phyloP scores from a whole-genome alignment of 2,888 invertebrate genomes.

The Dryobotodes eremita region DNA sequence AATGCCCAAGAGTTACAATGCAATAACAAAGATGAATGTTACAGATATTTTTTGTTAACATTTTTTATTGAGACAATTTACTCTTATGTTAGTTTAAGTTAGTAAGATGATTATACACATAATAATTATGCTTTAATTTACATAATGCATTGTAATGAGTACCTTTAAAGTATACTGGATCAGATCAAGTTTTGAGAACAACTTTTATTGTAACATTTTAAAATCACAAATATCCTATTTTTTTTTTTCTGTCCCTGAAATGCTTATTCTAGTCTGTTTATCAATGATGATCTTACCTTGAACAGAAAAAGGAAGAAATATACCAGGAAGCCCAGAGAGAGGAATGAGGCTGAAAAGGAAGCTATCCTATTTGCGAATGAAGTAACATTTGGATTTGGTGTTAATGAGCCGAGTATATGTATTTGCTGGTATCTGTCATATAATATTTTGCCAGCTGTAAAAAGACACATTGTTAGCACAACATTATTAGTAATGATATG shows the following conservation, averaged over 20 bases:
- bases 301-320: constrained; percentile 86
- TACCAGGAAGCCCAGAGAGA: constrained; percentile 92
- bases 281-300: constrained; percentile 81
- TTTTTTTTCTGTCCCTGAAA: neutral
- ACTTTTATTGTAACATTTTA: neutral
- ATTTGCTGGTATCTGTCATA: constrained; percentile 92
- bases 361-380: constrained; percentile 87
- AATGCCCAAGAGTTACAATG: constrained; percentile 44
- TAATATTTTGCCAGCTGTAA: constrained; percentile 91
- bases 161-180: constrained; percentile 16
- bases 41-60: constrained; percentile 25
- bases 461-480: constrained; percentile 73
- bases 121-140: constrained; percentile 36
- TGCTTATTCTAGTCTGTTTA: neutral
- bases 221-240: neutral
- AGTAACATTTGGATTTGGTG: constrained; percentile 87
- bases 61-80: constrained; percentile 27
- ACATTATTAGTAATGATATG: constrained; percentile 62
- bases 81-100: constrained; percentile 44
- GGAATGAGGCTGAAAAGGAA: constrained; percentile 84
- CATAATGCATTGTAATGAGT: constrained; percentile 16
- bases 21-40: constrained; percentile 42
- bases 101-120: constrained; percentile 43
- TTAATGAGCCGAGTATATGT: constrained; percentile 87
- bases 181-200: neutral